Conservation (phyloP, 2,888 invertebrate species). For the Leucozona laternaria region DNA sequence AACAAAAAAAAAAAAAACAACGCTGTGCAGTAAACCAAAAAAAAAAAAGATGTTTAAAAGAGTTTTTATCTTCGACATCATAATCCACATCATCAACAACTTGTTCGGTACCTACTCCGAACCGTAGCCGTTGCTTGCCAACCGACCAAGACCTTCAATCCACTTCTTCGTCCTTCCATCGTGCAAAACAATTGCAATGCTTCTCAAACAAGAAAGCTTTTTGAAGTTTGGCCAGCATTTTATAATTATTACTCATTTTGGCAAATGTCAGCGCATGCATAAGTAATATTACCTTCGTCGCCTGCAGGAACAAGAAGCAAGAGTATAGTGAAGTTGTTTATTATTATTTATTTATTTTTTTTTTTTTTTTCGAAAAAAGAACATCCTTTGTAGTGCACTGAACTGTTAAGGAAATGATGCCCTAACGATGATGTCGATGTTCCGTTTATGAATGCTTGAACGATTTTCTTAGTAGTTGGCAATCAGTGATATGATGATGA, state of each 20-base stretch:
- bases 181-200: slow-evolving; percentile 26
- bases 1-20: background rate
- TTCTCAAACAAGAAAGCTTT: slow-evolving; percentile 3
- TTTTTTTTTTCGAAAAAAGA: background rate
- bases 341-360: no score
- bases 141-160: slow-evolving; percentile 2
- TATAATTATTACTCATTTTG: slow-evolving; percentile 67
- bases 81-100: slow-evolving; percentile 22
- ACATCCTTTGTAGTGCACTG: slow-evolving; percentile 13
- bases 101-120: slow-evolving; percentile 35
- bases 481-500: background rate
- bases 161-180: background rate
- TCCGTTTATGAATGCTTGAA: background rate
- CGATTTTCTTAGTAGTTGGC: background rate
- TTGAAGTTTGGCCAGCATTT: slow-evolving; percentile 52
- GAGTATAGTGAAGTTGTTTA: background rate
- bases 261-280: slow-evolving; percentile 57
- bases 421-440: slow-evolving; percentile 41
- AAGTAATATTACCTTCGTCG: slow-evolving; percentile 53
- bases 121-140: slow-evolving; percentile 9
- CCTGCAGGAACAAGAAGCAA: background rate
- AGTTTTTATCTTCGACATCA: slow-evolving; percentile 36
- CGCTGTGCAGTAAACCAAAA: background rate
- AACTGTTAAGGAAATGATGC: slow-evolving; percentile 27
- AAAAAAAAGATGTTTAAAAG: background rate